phyloP scores from a whole-genome alignment of 2,797 vertebrate species.

The Anas flavirostris region DNA sequence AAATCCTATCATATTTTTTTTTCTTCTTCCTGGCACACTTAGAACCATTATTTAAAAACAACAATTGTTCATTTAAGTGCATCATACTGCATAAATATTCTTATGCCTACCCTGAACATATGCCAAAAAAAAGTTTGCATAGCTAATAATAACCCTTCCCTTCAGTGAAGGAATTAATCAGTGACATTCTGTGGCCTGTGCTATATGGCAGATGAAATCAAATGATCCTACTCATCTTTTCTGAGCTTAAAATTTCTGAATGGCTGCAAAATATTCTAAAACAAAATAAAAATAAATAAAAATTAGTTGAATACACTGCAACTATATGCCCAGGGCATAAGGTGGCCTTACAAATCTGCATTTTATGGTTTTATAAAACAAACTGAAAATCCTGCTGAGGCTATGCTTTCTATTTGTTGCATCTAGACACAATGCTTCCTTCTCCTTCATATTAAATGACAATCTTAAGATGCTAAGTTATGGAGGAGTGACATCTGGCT shows the following conservation, averaged over 20 bases:
- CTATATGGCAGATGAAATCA: background rate
- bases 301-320: background rate
- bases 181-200: background rate
- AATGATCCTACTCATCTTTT: background rate
- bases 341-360: background rate
- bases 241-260: background rate
- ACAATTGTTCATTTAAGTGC: background rate
- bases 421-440: constrained; percentile 55
- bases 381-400: constrained; percentile 9
- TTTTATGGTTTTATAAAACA: background rate
- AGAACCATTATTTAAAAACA: background rate
- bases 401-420: constrained; percentile 41
- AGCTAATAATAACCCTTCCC: background rate
- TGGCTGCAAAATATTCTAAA: background rate
- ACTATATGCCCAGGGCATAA: background rate
- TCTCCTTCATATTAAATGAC: constrained; percentile 68
- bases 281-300: background rate
- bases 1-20: background rate
- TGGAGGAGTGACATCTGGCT: constrained; percentile 77
- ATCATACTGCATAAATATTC: background rate
- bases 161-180: background rate
- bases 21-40: background rate
- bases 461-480: constrained; percentile 70
- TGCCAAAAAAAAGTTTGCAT: background rate
- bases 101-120: background rate